phyloP scores from a whole-genome alignment of 2,797 vertebrate species.

The Ciconia nigra region DNA sequence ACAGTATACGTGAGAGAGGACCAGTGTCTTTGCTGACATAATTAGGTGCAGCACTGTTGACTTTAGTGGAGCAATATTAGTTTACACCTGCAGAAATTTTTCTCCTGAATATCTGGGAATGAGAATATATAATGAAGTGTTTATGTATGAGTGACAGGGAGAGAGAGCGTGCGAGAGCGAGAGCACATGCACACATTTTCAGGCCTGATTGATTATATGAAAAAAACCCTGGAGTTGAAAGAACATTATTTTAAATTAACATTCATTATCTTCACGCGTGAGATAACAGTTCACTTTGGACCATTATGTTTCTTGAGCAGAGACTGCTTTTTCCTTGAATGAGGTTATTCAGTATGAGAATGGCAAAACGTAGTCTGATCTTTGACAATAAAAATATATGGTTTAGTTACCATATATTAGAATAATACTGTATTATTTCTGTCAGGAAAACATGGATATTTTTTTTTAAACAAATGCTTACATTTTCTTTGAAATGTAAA shows the following conservation, averaged over 20 bases:
- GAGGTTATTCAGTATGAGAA: not conserved
- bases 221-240: constrained; percentile 16
- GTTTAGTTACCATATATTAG: not conserved
- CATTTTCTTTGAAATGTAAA: not conserved
- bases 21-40: not conserved
- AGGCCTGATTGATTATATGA: constrained; percentile 47
- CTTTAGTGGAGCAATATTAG: not conserved
- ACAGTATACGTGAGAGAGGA: not conserved
- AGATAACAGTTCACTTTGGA: constrained; percentile 58
- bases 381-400: constrained; percentile 5
- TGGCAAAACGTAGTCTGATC: not conserved
- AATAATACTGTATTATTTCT: not conserved
- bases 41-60: not conserved
- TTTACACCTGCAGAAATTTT: constrained; percentile 35
- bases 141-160: constrained; percentile 10
- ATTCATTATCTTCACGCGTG: constrained; percentile 49
- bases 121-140: constrained; percentile 9
- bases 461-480: not conserved
- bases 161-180: not conserved
- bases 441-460: not conserved
- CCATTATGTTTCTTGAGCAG: constrained; percentile 13
- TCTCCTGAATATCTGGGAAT: not conserved
- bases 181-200: not conserved
- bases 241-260: constrained; percentile 64
- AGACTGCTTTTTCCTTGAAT: constrained; percentile 9